These are phyloP conservation scores for Melanerpes aurifrons DNA, from an alignment of 2,113 vertebrate species.

Conservation along the genomic window DNA sequence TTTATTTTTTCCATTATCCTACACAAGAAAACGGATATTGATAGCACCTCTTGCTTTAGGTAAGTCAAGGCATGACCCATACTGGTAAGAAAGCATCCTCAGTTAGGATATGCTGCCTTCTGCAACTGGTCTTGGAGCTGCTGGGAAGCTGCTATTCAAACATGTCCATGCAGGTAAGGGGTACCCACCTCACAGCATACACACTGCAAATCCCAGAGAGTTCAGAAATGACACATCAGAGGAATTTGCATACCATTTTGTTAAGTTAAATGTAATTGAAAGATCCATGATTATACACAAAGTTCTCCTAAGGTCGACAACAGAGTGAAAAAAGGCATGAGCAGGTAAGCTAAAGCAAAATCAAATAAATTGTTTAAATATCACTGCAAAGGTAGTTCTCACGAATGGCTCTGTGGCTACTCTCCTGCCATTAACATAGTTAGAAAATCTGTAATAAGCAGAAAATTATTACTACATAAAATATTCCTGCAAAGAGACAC, in stretches of 20 bases:
- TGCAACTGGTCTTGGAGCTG: neutral
- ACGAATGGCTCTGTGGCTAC: constrained; percentile 66
- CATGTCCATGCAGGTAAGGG: neutral
- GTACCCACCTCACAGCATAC: neutral
- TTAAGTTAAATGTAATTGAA: constrained; percentile 64
- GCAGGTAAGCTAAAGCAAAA: constrained; percentile 79
- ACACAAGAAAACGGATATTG: neutral
- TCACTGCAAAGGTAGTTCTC: constrained; percentile 74
- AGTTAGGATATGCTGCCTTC: neutral
- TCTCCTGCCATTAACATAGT: constrained; percentile 75
- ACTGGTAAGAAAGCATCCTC: neutral
- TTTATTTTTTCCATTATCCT: neutral
- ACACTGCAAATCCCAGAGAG: neutral
- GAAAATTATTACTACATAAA: constrained; percentile 74
- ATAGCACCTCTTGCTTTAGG: neutral
- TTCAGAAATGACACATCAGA: constrained; percentile 35
- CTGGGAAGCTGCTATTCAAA: neutral
- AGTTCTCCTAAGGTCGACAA: constrained; percentile 76
- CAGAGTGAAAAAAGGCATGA: constrained; percentile 70
- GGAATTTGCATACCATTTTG: constrained; percentile 50
- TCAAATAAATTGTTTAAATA: constrained; percentile 82
- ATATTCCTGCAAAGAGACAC: constrained; percentile 74
- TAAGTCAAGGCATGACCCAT: neutral
- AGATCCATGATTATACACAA: constrained; percentile 65
- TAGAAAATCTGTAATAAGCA: constrained; percentile 75